Conservation (phyloP, 2,888 invertebrate species). For the Ichneumoninae sp. region DNA sequence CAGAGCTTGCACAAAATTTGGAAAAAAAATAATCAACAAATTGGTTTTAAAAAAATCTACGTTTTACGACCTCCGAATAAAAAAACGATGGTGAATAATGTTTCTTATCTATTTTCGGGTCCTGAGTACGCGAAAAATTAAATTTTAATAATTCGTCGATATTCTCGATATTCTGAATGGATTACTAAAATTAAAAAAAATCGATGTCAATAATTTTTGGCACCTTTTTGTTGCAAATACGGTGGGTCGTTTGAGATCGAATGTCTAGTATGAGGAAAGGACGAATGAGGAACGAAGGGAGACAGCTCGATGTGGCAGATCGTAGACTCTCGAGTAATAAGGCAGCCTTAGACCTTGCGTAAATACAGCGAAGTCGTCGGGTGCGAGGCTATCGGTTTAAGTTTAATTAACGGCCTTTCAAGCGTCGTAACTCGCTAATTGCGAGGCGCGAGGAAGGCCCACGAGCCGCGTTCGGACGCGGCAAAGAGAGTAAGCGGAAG, state of each 20-base stretch:
- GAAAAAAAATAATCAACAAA: too few relatives aligned
- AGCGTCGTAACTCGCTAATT: constrained; percentile 81
- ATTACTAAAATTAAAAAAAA: too few relatives aligned
- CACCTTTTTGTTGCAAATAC: not conserved
- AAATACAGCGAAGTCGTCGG: constrained; percentile 32
- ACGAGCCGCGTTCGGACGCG: constrained; percentile 67
- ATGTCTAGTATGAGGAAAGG: not conserved
- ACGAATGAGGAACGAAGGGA: constrained; percentile 21
- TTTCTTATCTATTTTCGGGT: too few relatives aligned
- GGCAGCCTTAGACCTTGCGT: constrained; percentile 65
- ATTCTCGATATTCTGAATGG: too few relatives aligned
- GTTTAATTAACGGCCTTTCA: constrained; percentile 81
- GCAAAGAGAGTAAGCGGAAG: constrained; percentile 37
- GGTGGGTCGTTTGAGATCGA: not conserved
- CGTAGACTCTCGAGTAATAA: constrained; percentile 74
- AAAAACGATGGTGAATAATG: not conserved
- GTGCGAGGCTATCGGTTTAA: constrained; percentile 75
- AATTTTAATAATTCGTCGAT: too few relatives aligned
- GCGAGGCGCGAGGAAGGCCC: constrained; percentile 71
- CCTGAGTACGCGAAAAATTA: too few relatives aligned
- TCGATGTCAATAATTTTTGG: not conserved
- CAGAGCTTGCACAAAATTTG: too few relatives aligned
- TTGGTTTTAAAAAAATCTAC: too few relatives aligned
- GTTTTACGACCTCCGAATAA: too few relatives aligned
- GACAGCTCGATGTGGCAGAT: constrained; percentile 46